A percentile compares a stretch with the other conserved stretches of the same genome.
These are phyloP conservation scores for Dioctria rufipes DNA, from an alignment of 2,888 invertebrate genomes.

Conservation along the genomic window DNA sequence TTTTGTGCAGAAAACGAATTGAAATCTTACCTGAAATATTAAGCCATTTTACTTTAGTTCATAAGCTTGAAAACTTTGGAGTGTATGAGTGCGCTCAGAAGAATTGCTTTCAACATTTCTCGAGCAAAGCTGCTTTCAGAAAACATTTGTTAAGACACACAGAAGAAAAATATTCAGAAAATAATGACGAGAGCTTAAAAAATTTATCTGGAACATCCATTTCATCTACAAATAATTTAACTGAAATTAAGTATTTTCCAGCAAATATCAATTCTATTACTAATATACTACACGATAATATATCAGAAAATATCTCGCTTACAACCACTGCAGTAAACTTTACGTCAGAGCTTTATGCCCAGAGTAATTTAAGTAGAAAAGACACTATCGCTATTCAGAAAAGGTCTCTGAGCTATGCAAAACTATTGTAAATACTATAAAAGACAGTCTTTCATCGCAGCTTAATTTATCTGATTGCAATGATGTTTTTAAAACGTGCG, in stretches of 20 bases:
- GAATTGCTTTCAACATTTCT: not conserved
- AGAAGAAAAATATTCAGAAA: too few relatives aligned
- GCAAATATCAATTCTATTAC: too few relatives aligned
- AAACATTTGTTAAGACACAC: not conserved
- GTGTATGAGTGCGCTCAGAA: not conserved
- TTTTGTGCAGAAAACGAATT: not conserved
- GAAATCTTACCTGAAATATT: not conserved
- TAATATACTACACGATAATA: not conserved
- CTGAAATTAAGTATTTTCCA: too few relatives aligned
- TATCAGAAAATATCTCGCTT: too few relatives aligned
- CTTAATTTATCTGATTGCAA: not conserved
- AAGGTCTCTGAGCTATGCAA: too few relatives aligned
- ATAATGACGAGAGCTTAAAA: too few relatives aligned
- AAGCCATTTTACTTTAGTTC: constrained; percentile 1
- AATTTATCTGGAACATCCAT: too few relatives aligned
- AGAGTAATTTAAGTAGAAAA: constrained; percentile 18
- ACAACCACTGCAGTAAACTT: too few relatives aligned
- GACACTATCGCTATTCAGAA: not conserved
- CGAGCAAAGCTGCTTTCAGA: constrained; percentile 1
- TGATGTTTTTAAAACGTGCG: not conserved
- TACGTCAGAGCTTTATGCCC: not conserved
- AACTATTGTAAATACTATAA: not conserved
- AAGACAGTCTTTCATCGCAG: not conserved
- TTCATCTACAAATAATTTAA: too few relatives aligned
- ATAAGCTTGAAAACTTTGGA: not conserved